A percentile compares a stretch with the other conserved stretches of the same genome.
These are phyloP conservation scores for Manduca sexta DNA, from an alignment of 1,140 invertebrate species.

Conservation along the genomic window DNA sequence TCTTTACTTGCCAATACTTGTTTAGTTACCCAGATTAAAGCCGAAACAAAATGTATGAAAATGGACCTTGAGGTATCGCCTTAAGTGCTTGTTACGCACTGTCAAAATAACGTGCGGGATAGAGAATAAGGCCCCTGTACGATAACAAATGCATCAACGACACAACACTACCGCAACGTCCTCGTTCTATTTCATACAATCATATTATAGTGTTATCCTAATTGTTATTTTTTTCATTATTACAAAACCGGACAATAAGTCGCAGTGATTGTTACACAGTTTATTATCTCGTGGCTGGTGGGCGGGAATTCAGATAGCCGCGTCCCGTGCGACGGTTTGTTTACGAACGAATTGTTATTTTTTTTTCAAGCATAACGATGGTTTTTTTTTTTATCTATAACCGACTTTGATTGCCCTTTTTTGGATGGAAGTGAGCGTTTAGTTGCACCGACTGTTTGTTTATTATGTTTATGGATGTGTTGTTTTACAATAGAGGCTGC, in stretches of 20 bases:
- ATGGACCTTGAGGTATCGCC: too few relatives aligned
- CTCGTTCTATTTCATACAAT: neutral
- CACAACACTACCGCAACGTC: too few relatives aligned
- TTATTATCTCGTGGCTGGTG: conserved; percentile 44
- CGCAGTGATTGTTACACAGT: conserved; percentile 39
- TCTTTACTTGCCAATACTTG: too few relatives aligned
- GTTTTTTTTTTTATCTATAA: neutral
- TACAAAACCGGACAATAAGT: conserved; percentile 5
- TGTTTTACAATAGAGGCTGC: too few relatives aligned
- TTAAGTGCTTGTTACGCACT: too few relatives aligned
- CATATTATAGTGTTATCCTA: neutral
- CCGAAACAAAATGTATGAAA: too few relatives aligned
- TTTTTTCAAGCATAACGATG: conserved; percentile 7
- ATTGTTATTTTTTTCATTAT: neutral
- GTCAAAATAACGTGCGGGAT: too few relatives aligned
- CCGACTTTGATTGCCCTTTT: neutral
- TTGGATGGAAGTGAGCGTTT: neutral
- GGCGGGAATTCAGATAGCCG: conserved; percentile 57
- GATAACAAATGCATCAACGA: too few relatives aligned
- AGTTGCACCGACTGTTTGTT: conserved; percentile 1
- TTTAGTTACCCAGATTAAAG: too few relatives aligned
- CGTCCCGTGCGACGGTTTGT: conserved; percentile 34
- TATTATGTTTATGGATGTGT: too few relatives aligned
- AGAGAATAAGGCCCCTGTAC: too few relatives aligned
- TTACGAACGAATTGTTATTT: conserved; percentile 26